These are phyloP conservation scores for Steinernema carpocapsae DNA, from an alignment of 2,888 invertebrate species.

Conservation along the genomic window DNA sequence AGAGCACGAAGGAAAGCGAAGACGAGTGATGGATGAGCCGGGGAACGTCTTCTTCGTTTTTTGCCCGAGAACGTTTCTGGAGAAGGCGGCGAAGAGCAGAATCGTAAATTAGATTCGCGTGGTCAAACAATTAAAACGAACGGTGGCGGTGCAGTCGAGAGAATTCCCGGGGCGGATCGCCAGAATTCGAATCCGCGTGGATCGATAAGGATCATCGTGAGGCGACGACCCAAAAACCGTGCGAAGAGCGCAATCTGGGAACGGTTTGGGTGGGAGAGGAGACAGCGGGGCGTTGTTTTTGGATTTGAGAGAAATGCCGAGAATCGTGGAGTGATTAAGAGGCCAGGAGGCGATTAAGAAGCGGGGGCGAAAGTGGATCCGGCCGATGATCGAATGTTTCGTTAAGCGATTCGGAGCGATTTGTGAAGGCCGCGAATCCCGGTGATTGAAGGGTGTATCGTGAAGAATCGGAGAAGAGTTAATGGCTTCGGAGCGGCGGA, in stretches of 20 bases:
- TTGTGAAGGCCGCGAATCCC: neutral
- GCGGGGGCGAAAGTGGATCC: neutral
- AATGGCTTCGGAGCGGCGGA: slow-evolving; percentile 2
- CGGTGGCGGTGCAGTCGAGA: neutral
- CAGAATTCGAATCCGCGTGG: neutral
- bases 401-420: slow-evolving; percentile 5
- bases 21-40: slow-evolving; percentile 16
- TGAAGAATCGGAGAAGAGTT: neutral
- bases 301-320: neutral
- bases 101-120: slow-evolving; percentile 33
- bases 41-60: no score
- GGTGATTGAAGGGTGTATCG: slow-evolving; percentile 1
- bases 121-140: slow-evolving; percentile 28
- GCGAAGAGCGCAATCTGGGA: neutral
- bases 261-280: slow-evolving; percentile 13
- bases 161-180: no score
- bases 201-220: slow-evolving; percentile 35
- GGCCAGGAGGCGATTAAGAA: neutral
- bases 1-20: neutral
- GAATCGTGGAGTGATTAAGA: neutral
- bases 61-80: neutral
- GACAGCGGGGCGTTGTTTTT: slow-evolving; percentile 20
- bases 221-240: slow-evolving; percentile 23
- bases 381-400: neutral
- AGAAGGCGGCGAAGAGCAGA: neutral